Evolutionary conservation across 30 jellyfish, hydroid and myxozoan genomes (phyloP).

Genomic region (Catostylus mosaicus): DNA sequence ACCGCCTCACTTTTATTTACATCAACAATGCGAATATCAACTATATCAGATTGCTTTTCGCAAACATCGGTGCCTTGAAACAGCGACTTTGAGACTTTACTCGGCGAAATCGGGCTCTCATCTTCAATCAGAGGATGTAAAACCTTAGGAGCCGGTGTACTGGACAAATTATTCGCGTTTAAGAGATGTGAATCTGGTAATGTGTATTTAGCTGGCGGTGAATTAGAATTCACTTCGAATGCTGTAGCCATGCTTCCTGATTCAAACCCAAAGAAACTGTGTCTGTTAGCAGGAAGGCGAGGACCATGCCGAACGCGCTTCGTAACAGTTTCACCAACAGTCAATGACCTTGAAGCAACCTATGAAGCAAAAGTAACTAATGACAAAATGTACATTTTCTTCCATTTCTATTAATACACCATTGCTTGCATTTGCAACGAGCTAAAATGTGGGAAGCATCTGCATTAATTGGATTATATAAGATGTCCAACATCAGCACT

Average conservation of each 20-base stretch:
- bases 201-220: conserved; percentile 17
- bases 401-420: no score
- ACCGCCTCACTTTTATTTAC: not conserved
- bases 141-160: conserved; percentile 59
- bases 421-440: no score
- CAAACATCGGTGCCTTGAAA: not conserved
- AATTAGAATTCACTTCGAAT: conserved; percentile 16
- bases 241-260: conserved; percentile 68
- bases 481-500: no score
- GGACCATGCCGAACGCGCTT: conserved; percentile 31
- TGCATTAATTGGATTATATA: no score
- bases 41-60: not conserved
- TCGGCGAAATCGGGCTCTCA: conserved; percentile 82
- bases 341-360: conserved; percentile 37
- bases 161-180: conserved; percentile 35
- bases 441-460: no score
- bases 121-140: conserved; percentile 94
- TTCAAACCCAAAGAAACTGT: conserved; percentile 91
- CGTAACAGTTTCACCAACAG: conserved; percentile 16
- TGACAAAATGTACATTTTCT: no score
- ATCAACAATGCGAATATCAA: not conserved
- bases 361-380: no score
- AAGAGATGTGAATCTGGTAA: conserved; percentile 44
- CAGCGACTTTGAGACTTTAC: conserved; percentile 10
- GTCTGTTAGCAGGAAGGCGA: conserved; percentile 68